Base-by-base conservation (phyloP, 2,888 invertebrate genomes). In the Lycaena phlaeas region DNA sequence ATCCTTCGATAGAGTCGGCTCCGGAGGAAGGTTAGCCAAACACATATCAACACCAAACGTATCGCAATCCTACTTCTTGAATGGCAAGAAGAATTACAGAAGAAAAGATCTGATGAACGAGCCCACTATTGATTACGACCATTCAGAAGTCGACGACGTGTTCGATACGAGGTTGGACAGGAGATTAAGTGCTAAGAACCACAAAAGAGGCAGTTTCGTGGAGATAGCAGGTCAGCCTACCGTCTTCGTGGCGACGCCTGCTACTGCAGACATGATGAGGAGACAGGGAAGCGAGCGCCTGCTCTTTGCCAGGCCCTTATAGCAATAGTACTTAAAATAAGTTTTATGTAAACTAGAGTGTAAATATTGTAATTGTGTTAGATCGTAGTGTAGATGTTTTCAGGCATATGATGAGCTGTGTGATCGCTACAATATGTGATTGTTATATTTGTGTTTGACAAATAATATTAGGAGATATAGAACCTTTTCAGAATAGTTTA, bases 81-180 rank as follows among this genome's bases (percentile, higher is more conserved):
- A 68, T 34, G 68, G 70, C 17, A 69, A 69, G 46, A 67, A 69
- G 42, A 69, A 66, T 29, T 53, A 56, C 17, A 65, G 73, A 51
- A 71, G 74, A 54, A 78, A 74, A 48, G 81, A 79, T 40, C 64
- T 68, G n/a, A n/a, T n/a, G 0, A 70, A 68, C 36, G 85, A 85
- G 46, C 85, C 85, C 3, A 68, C 78, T 56, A 63, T 85, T 0
- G 85, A 85, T 48, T 85, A 85, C 41, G 85, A 85, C 44, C 77
- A 84, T 36, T 84, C 84, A 53, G 85, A 85, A 48, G 72, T 68
- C 0, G 85, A 85, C 38, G 85, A 85, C 46, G 64, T 75, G 0
- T 81, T 82, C 43, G 81, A 84, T 47, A 72, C 74, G 0, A 71
- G 75, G 34, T 56, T 79, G 30, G 68, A 75, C 40, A 70, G 70